Evolutionary conservation across 2,888 invertebrate species (phyloP), one percentile per base, ranked within the genome.

Genomic region (Luperina nickerlii): DNA sequence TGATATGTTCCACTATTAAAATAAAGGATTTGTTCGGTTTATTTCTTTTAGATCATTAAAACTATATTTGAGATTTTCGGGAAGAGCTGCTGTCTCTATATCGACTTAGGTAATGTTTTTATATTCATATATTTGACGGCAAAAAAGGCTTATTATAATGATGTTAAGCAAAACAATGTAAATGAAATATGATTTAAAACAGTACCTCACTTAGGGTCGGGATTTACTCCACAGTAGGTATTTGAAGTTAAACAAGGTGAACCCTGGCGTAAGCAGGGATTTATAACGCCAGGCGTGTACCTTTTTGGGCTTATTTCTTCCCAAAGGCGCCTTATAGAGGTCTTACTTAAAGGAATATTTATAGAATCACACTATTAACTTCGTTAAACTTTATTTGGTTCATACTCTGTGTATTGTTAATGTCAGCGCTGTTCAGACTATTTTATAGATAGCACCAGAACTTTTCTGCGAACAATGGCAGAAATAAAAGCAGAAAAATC

Each of bases 271-370:
- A 42, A 60, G 27, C 48, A 71, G 7, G 57, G 57, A 65, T 66
- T 81, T 57, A 78, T 57, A 78, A 48, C 48, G 45, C 20, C 20
- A 48, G 18, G 9, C n/a, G 48, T 67, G 38, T 38, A n/a, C n/a
- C n/a, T 38, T 38, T 38, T 38, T 42, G 24, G 24, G 11, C 45
- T 32, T n/a, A 57, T 57, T 65, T n/a, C 42, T 77, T 45, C 2
- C 13, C n/a, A 20, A 9, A 32, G n/a, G 42, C 51, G 9, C 32
- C 32, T 51, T 48, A 13, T 69, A 48, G 7, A 27, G 27, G 27
- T 20, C n/a, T n/a, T 51, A 69, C n/a, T 15, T 70, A 70, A 24
- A 51, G 13, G 8, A 51, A 15, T 51, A 24, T 69, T 27, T 24
- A 54, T 32, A 32, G 32, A 51, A 8, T 51, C 24, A 51, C 24